Percentiles rank a stretch among this genome's conserved stretches.
These are phyloP conservation scores for Limenitis camilla DNA, from an alignment of 2,888 invertebrate genomes.

Conservation along the genomic window DNA sequence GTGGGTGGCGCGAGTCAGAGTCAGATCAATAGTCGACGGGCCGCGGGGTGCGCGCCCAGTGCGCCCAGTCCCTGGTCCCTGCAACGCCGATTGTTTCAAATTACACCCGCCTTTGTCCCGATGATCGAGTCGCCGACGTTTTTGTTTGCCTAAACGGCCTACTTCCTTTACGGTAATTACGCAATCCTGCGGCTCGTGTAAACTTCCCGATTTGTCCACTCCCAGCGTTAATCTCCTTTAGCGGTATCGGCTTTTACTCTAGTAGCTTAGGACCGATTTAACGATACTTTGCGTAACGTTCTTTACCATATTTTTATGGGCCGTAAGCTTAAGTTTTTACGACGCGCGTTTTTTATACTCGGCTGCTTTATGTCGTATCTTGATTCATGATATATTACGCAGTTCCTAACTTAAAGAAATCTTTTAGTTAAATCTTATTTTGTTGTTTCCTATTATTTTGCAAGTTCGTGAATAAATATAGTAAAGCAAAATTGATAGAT, in stretches of 20 bases:
- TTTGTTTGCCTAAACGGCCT: slow-evolving; percentile 68
- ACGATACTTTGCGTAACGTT: slow-evolving; percentile 17
- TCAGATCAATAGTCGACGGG: slow-evolving; percentile 73
- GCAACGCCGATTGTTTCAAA: slow-evolving; percentile 73
- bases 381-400: neutral
- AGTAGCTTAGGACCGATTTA: slow-evolving; percentile 15
- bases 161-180: slow-evolving; percentile 72
- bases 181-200: slow-evolving; percentile 59
- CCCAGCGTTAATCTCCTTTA: slow-evolving; percentile 42
- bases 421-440: neutral
- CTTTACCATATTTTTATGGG: slow-evolving; percentile 18
- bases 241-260: slow-evolving; percentile 20
- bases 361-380: neutral
- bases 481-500: neutral
- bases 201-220: slow-evolving; percentile 47
- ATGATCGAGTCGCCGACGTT: slow-evolving; percentile 68
- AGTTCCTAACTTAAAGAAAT: neutral
- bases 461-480: neutral
- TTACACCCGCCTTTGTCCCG: slow-evolving; percentile 71
- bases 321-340: slow-evolving; percentile 12
- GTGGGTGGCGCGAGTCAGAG: slow-evolving; percentile 31
- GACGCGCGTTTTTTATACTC: slow-evolving; percentile 9
- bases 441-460: neutral
- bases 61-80: no score
- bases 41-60: slow-evolving; percentile 65